Percentiles rank a stretch among this genome's conserved stretches.
These are phyloP conservation scores for Zophobas atratus DNA, from an alignment of 1,140 invertebrate genomes.

Conservation along the genomic window DNA sequence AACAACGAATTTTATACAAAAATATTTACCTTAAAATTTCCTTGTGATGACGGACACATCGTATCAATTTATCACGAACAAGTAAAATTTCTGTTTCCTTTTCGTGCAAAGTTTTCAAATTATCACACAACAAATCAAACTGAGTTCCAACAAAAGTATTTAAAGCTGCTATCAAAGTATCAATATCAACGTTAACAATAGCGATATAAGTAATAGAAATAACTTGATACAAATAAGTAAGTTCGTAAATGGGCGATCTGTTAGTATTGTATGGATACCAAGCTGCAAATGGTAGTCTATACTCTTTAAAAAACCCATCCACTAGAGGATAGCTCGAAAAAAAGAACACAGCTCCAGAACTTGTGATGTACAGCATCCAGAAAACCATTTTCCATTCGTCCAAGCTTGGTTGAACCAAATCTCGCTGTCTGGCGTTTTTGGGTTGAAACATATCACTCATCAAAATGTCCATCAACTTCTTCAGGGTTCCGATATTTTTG, in stretches of 20 bases:
- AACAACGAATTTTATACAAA: not conserved
- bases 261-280: conserved; percentile 21
- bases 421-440: not conserved
- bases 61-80: not conserved
- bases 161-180: conserved; percentile 13
- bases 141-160: conserved; percentile 5
- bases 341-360: not conserved
- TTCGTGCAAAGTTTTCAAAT: conserved; percentile 1
- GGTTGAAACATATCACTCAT: conserved; percentile 5
- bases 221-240: conserved; percentile 20
- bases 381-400: not conserved
- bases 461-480: not conserved
- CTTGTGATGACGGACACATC: not conserved
- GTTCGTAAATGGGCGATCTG: not conserved
- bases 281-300: conserved; percentile 12
- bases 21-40: conserved; percentile 1
- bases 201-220: not conserved
- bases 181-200: not conserved
- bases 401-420: not conserved
- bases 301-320: not conserved
- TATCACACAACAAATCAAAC: conserved; percentile 16
- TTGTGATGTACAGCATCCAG: not conserved
- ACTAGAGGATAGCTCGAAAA: conserved; percentile 12
- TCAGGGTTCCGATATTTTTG: conserved; percentile 1
- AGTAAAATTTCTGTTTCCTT: not conserved